A percentile compares a stretch with the other conserved stretches of the same genome.
These are phyloP conservation scores for Drosophila sordidula DNA, from an alignment of 2,888 invertebrate genomes.

Conservation along the genomic window DNA sequence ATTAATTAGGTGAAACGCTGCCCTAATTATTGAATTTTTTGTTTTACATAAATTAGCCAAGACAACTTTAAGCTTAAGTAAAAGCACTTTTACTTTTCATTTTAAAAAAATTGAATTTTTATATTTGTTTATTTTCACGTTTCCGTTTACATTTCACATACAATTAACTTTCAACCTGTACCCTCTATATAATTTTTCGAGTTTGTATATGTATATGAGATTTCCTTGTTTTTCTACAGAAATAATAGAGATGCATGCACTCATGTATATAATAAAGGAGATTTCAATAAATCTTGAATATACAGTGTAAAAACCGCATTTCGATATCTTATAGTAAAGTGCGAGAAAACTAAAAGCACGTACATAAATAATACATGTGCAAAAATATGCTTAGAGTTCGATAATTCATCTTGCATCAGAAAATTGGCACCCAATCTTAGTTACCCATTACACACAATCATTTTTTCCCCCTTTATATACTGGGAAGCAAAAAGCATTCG, in stretches of 20 bases:
- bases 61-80: neutral
- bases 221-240: conserved; percentile 18
- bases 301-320: neutral
- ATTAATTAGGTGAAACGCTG: neutral
- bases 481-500: neutral
- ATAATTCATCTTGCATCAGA: conserved; percentile 3
- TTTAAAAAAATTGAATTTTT: neutral
- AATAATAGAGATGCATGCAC: conserved; percentile 14
- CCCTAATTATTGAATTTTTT: conserved; percentile 1
- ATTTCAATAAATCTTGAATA: conserved; percentile 22
- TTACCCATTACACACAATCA: neutral
- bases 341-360: conserved; percentile 1
- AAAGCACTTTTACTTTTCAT: conserved; percentile 1
- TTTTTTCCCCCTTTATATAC: neutral
- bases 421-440: conserved; percentile 2
- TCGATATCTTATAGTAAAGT: neutral
- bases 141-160: conserved; percentile 17
- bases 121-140: conserved; percentile 23
- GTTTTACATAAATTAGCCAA: neutral
- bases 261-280: conserved; percentile 7
- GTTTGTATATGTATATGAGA: conserved; percentile 29
- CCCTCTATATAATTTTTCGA: conserved; percentile 5
- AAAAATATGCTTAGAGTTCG: conserved; percentile 4
- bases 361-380: conserved; percentile 11
- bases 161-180: conserved; percentile 19